Conservation (phyloP, 2,888 invertebrate species). For the Cryptocephalus primarius region DNA sequence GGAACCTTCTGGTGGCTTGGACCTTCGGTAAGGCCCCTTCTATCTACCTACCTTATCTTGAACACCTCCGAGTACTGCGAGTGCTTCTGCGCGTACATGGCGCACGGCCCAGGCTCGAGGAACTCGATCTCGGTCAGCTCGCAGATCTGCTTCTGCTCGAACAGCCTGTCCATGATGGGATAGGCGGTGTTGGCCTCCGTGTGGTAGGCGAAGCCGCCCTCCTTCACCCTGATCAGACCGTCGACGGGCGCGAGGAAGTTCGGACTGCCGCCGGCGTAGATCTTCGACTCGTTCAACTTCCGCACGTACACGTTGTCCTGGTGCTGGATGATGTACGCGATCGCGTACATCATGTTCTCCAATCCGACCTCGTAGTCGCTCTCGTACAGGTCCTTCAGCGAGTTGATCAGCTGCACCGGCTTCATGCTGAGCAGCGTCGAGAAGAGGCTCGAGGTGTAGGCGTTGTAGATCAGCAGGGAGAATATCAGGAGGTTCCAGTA, state of each 20-base stretch:
- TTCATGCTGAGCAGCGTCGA: conserved; percentile 44
- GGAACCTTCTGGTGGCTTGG: too few relatives aligned
- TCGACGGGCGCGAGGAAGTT: conserved; percentile 18
- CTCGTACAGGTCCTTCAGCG: conserved; percentile 39
- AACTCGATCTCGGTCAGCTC: conserved; percentile 34
- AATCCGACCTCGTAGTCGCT: conserved; percentile 40
- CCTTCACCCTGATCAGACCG: conserved; percentile 36
- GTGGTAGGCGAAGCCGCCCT: conserved; percentile 44
- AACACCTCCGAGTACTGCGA: conserved; percentile 30
- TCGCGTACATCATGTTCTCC: conserved; percentile 41
- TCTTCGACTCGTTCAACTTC: conserved; percentile 19
- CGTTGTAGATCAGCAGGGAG: conserved; percentile 43
- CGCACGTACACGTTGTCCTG: conserved; percentile 17
- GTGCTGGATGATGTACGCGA: conserved; percentile 26
- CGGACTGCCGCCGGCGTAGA: conserved; percentile 11
- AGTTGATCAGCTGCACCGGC: conserved; percentile 40
- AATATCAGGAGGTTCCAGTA: conserved; percentile 25
- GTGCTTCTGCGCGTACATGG: conserved; percentile 34
- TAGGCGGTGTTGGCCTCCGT: conserved; percentile 40
- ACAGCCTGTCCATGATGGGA: conserved; percentile 29
- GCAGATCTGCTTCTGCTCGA: conserved; percentile 39
- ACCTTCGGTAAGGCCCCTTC: too few relatives aligned
- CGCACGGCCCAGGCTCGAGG: conserved; percentile 25
- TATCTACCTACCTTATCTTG: conserved; percentile 24
- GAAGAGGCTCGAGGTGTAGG: conserved; percentile 49